Conservation (phyloP, 2,797 vertebrate species). For the Carcharodon carcharias region DNA sequence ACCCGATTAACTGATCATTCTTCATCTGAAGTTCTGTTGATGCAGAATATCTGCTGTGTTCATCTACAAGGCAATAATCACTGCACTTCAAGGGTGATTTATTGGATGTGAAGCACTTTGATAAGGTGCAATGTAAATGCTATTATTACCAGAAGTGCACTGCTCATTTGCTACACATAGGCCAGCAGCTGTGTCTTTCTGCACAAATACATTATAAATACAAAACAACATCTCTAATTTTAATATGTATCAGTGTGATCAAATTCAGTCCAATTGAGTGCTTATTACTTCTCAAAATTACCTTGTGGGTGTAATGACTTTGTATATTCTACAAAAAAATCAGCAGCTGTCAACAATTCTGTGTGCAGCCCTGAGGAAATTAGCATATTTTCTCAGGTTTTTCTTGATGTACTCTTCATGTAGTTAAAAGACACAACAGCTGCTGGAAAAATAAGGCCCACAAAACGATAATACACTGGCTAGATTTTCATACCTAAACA, state of each 20-base stretch:
- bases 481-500: neutral
- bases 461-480: neutral
- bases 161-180: neutral
- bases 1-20: neutral
- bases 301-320: neutral
- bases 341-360: constrained; percentile 9
- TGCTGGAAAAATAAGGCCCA: neutral
- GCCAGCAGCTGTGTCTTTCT: neutral
- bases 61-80: neutral
- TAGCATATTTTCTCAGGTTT: neutral
- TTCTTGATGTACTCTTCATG: neutral
- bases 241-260: neutral
- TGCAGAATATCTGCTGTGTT: neutral
- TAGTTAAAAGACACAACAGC: neutral
- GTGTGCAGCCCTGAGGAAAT: neutral
- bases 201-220: neutral
- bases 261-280: neutral
- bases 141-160: neutral
- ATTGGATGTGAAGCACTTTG: neutral
- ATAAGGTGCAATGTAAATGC: neutral
- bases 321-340: neutral
- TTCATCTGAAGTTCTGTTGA: neutral
- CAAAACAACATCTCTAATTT: neutral
- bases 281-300: neutral
- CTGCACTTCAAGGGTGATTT: neutral